Evolutionary conservation across 2,113 vertebrate genomes (phyloP).

Genomic region (Macquaria ambigua): DNA sequence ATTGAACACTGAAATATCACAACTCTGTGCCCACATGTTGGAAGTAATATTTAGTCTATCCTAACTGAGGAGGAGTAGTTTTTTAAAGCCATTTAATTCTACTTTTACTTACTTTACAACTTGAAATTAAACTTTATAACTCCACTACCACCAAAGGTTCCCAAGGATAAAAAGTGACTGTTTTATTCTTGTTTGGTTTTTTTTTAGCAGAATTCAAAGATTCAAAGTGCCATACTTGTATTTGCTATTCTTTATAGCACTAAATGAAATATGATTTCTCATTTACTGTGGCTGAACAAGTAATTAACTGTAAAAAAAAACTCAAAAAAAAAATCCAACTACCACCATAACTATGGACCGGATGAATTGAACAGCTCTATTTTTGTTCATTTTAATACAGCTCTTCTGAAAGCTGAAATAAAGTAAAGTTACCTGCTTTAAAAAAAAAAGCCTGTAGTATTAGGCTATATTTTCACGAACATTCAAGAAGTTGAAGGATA

Average conservation of each 20-base stretch:
- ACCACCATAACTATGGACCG: too few relatives aligned
- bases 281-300: background rate
- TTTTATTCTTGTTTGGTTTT: background rate
- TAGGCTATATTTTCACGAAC: background rate
- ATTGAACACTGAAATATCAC: too few relatives aligned
- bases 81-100: background rate
- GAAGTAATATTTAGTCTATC: background rate
- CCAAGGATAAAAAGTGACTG: background rate
- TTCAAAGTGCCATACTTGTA: too few relatives aligned
- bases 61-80: background rate
- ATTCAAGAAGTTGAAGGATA: background rate
- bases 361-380: background rate
- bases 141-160: background rate
- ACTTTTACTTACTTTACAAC: background rate
- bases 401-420: background rate
- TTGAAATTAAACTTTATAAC: background rate
- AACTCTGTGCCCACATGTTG: too few relatives aligned
- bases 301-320: background rate
- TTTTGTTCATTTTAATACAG: too few relatives aligned
- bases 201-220: background rate
- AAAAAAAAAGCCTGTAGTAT: too few relatives aligned
- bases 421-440: too few relatives aligned
- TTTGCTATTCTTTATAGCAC: too few relatives aligned
- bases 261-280: background rate
- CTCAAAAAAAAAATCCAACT: too few relatives aligned